Conservation (phyloP, 2,797 vertebrate genomes). For the Anguilla obscura region DNA sequence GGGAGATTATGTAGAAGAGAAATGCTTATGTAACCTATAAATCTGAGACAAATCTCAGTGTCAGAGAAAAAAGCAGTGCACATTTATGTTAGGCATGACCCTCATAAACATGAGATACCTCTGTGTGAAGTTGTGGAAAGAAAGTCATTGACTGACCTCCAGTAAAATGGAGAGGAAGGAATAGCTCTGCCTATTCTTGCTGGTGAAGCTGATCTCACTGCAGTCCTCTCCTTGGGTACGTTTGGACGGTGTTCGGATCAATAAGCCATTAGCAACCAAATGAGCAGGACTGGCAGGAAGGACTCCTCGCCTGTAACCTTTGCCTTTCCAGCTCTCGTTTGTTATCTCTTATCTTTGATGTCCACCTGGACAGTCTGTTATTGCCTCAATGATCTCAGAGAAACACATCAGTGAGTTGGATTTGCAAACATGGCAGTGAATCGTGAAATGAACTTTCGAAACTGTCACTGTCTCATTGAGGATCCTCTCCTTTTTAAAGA, state of each 20-base stretch:
- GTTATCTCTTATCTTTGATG: constrained; percentile 53
- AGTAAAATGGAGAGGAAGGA: constrained; percentile 56
- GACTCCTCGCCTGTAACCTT: constrained; percentile 46
- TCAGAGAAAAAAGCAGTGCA: background rate
- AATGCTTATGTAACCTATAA: background rate
- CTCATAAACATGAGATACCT: constrained; percentile 29
- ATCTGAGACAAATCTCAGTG: background rate
- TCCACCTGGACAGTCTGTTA: constrained; percentile 58
- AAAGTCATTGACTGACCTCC: constrained; percentile 49
- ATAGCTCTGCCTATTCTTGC: constrained; percentile 55
- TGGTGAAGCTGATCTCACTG: constrained; percentile 37
- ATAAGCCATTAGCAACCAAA: constrained; percentile 76
- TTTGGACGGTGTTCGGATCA: constrained; percentile 58
- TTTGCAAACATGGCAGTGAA: constrained; percentile 70
- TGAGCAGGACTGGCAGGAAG: constrained; percentile 53
- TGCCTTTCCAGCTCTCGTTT: constrained; percentile 51
- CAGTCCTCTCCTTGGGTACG: constrained; percentile 36
- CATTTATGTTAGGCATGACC: background rate
- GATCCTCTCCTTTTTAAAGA: background rate
- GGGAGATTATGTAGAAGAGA: background rate
- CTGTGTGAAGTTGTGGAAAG: constrained; percentile 35
- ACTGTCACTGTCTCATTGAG: constrained; percentile 56
- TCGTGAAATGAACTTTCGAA: constrained; percentile 77
- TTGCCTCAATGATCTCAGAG: constrained; percentile 42
- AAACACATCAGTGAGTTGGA: constrained; percentile 53